Conservation (phyloP, 2,888 invertebrate genomes). For the Meteorus colon region DNA sequence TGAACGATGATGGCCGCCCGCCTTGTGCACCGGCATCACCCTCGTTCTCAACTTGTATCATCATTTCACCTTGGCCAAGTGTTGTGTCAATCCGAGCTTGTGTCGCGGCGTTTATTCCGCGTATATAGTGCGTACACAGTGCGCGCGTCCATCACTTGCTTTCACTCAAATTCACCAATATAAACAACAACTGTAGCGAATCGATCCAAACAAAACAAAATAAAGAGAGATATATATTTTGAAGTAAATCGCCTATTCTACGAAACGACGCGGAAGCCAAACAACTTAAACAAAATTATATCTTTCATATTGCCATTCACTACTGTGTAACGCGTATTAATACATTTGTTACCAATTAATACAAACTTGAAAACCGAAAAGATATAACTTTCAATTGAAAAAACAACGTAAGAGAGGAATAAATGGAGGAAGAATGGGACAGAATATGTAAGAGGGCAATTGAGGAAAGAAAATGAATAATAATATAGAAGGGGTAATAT, state of each 20-base stretch:
- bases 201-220: slow-evolving; percentile 5
- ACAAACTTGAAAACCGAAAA: too few species aligned
- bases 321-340: too few species aligned
- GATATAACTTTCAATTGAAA: too few species aligned
- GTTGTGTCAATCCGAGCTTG: slow-evolving; percentile 55
- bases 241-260: too few species aligned
- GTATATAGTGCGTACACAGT: slow-evolving; percentile 58
- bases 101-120: slow-evolving; percentile 59
- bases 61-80: slow-evolving; percentile 32
- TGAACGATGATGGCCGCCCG: slow-evolving; percentile 55
- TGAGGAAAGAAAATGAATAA: not conserved
- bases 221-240: too few species aligned
- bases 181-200: slow-evolving; percentile 16
- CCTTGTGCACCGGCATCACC: slow-evolving; percentile 60
- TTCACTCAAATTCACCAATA: slow-evolving; percentile 44
- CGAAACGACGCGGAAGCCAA: too few species aligned
- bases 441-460: not conserved
- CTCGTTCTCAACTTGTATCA: not conserved
- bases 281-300: too few species aligned
- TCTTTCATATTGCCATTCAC: too few species aligned
- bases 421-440: not conserved
- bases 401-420: not conserved
- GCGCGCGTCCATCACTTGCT: slow-evolving; percentile 48
- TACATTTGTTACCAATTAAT: too few species aligned
- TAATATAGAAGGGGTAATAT: not conserved